A percentile compares a stretch with the other conserved stretches of the same genome.
Evolutionary conservation across 2,113 vertebrate species (phyloP).

Genomic region (Zosterops japonicus): DNA sequence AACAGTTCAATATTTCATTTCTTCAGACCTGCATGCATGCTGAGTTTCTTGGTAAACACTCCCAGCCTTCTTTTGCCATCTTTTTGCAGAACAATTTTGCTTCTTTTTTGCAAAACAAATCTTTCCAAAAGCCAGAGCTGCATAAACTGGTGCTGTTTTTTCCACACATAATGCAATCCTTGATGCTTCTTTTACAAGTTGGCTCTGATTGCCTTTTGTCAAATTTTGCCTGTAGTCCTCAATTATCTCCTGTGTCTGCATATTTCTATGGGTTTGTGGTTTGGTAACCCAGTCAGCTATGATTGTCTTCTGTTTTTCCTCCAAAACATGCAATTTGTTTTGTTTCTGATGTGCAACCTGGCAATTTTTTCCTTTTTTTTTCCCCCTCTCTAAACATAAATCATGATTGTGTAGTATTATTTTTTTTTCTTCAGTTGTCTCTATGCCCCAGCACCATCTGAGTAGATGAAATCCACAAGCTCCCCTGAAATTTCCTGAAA

Average conservation of each 20-base stretch:
- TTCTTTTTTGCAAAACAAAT: background rate
- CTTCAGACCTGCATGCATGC: background rate
- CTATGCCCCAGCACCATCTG: background rate
- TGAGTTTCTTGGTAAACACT: background rate
- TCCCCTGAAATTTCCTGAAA: background rate
- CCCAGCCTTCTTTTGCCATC: background rate
- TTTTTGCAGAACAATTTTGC: background rate
- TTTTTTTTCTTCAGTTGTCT: background rate
- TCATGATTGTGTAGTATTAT: background rate
- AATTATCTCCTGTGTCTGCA: background rate
- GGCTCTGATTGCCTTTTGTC: background rate
- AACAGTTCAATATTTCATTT: background rate
- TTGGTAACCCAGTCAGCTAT: background rate
- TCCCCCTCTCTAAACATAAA: rapidly evolving
- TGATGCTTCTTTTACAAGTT: background rate
- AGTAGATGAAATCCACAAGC: background rate
- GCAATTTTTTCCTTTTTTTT: background rate
- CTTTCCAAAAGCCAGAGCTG: background rate
- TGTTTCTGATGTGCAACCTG: background rate
- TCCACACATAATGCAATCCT: background rate
- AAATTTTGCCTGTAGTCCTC: background rate
- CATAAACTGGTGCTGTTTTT: background rate
- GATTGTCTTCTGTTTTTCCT: background rate
- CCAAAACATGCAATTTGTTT: background rate
- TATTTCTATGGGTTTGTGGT: background rate